A percentile compares a stretch with the other conserved stretches of the same genome.
phyloP scores from a whole-genome alignment of 2,888 invertebrate species.

The Therioaphis trifolii region DNA sequence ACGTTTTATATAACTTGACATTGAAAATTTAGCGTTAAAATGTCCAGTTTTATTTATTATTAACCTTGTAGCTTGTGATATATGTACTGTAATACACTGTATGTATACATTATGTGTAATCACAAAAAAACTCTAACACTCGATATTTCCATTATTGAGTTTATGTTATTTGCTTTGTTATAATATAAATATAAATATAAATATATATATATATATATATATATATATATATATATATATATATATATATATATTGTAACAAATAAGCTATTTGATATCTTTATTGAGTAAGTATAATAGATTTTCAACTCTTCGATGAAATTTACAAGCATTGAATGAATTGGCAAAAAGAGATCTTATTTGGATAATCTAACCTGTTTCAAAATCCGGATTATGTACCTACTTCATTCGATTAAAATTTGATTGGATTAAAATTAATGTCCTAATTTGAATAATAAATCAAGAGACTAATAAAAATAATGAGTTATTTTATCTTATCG shows the following conservation, averaged over 20 bases:
- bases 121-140: no score
- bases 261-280: background rate
- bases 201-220: no score
- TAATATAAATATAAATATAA: no score
- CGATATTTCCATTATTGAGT: no score
- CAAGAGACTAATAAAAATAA: background rate
- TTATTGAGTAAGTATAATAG: background rate
- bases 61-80: no score
- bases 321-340: background rate
- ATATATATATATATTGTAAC: no score
- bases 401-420: conserved; percentile 20
- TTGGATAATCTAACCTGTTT: conserved; percentile 39
- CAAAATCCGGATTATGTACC: conserved; percentile 31
- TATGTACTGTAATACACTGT: no score
- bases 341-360: conserved; percentile 4
- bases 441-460: conserved; percentile 36
- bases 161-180: background rate
- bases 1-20: no score
- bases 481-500: conserved; percentile 21
- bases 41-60: no score
- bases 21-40: no score
- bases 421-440: conserved; percentile 39
- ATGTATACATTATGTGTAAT: no score
- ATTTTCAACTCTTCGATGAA: background rate
- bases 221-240: no score